A percentile compares a stretch with the other conserved stretches of the same genome.
Conservation (phyloP, 2,797 vertebrate genomes). For the Lemur catta region DNA sequence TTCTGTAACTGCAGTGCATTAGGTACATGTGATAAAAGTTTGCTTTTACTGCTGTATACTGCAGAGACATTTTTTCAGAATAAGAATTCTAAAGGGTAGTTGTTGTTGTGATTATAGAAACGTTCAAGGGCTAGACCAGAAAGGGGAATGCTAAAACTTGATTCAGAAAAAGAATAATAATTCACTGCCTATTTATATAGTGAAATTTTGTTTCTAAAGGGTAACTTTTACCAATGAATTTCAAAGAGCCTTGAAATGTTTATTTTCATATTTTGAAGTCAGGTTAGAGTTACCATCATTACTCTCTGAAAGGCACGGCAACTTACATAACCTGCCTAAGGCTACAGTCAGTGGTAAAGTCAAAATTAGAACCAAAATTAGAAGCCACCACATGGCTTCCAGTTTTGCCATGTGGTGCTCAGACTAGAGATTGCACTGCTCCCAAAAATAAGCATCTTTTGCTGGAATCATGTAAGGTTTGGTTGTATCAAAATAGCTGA, state of each 20-base stretch:
- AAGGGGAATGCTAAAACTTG: neutral
- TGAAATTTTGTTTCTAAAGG: neutral
- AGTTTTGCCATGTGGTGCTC: neutral
- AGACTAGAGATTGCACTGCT: neutral
- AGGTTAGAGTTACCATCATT: neutral
- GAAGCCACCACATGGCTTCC: too few relatives aligned
- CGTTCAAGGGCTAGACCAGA: neutral
- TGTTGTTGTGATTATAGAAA: slow-evolving; percentile 29
- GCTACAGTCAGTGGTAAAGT: neutral
- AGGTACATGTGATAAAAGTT: neutral
- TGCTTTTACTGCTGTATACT: neutral
- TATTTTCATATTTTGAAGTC: slow-evolving; percentile 52
- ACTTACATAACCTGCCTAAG: neutral
- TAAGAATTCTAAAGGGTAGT: neutral
- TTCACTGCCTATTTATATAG: neutral
- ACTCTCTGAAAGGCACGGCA: slow-evolving; percentile 64
- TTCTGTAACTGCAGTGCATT: neutral
- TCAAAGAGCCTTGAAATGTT: slow-evolving; percentile 35
- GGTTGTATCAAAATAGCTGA: neutral
- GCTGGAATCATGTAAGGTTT: neutral
- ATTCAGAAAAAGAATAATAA: slow-evolving; percentile 42
- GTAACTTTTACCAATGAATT: slow-evolving; percentile 41
- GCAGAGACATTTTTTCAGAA: slow-evolving; percentile 7
- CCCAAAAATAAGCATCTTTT: neutral
- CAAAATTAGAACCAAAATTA: slow-evolving; percentile 21